Percentiles rank a stretch among this genome's conserved stretches.
phyloP scores from a whole-genome alignment of 2,888 invertebrate species.

The Mylabris sibirica region DNA sequence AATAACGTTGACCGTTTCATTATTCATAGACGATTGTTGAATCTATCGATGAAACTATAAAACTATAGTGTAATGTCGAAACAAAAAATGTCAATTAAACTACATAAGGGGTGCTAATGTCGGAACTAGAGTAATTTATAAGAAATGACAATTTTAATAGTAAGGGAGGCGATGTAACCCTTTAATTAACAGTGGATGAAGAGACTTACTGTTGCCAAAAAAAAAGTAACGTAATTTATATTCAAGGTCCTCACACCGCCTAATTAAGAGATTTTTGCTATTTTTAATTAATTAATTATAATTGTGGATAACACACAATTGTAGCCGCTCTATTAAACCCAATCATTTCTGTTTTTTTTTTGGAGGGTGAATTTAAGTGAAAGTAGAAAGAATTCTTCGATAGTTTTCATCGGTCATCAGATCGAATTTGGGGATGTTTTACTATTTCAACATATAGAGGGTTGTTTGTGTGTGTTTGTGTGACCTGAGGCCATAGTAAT shows the following conservation, averaged over 20 bases:
- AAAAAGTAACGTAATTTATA: neutral
- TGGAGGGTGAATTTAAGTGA: neutral
- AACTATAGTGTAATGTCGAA: neutral
- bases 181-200: neutral
- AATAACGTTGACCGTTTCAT: constrained; percentile 22
- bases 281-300: neutral
- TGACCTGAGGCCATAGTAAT: constrained; percentile 40
- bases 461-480: neutral
- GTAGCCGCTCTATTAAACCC: neutral
- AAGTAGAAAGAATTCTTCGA: constrained; percentile 3
- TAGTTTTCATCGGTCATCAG: too few species aligned
- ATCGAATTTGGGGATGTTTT: constrained; percentile 5
- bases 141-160: neutral
- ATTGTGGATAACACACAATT: neutral
- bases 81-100: neutral
- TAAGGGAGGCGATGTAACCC: neutral
- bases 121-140: neutral
- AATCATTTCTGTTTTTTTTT: neutral
- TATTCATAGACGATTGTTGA: constrained; percentile 11
- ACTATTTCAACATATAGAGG: neutral
- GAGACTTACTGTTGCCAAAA: neutral
- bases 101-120: neutral
- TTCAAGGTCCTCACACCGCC: neutral
- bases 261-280: neutral
- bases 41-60: constrained; percentile 17